These are phyloP conservation scores for Myotis planiceps DNA, from an alignment of 2,797 vertebrate species.

Conservation along the genomic window DNA sequence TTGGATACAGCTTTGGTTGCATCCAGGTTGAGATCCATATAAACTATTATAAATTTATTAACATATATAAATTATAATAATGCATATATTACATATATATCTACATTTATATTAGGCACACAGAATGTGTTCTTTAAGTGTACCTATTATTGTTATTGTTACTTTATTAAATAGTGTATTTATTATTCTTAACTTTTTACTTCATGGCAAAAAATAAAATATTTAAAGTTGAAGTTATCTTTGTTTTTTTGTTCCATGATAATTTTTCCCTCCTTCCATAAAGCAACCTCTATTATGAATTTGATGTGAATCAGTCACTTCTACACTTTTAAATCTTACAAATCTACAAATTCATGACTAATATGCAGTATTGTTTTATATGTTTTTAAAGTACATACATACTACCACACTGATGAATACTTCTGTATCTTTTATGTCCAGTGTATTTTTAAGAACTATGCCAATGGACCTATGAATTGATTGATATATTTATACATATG, in stretches of 20 bases:
- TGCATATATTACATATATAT: neutral
- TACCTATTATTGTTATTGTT: neutral
- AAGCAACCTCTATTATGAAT: neutral
- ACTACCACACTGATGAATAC: neutral
- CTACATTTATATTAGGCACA: neutral
- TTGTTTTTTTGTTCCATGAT: neutral
- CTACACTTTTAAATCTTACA: neutral
- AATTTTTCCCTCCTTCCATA: neutral
- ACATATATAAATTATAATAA: neutral
- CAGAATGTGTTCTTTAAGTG: neutral
- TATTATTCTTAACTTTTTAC: neutral
- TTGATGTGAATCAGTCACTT: neutral
- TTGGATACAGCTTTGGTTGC: neutral
- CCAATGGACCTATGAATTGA: neutral
- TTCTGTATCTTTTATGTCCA: neutral
- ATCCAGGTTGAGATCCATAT: neutral
- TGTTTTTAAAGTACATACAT: neutral
- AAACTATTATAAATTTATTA: neutral
- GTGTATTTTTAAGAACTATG: neutral
- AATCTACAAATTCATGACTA: neutral
- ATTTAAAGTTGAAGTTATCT: neutral
- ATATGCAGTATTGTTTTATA: neutral
- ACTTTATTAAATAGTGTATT: neutral
- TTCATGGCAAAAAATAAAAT: constrained; percentile 3
- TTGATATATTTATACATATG: neutral